These are phyloP conservation scores for Sericinus montela DNA, from an alignment of 2,888 invertebrate species.

Conservation along the genomic window DNA sequence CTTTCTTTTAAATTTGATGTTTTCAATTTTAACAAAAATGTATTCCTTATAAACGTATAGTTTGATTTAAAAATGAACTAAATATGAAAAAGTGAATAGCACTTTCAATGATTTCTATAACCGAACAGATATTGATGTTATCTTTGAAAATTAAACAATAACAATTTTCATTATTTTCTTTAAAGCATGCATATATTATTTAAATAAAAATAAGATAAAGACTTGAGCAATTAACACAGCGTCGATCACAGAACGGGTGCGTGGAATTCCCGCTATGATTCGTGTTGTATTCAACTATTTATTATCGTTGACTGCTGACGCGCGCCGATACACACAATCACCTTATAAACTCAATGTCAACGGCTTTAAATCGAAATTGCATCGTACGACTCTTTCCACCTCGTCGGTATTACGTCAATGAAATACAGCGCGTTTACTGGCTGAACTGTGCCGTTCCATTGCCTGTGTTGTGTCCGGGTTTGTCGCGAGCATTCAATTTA, in stretches of 20 bases:
- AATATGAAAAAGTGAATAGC: no score
- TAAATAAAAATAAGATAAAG: slow-evolving; percentile 44
- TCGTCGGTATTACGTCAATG: slow-evolving; percentile 74
- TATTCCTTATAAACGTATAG: no score
- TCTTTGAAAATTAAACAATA: background rate
- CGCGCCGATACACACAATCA: slow-evolving; percentile 39
- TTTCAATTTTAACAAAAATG: no score
- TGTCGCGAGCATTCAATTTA: slow-evolving; percentile 44
- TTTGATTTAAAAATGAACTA: no score
- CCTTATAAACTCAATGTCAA: slow-evolving; percentile 40
- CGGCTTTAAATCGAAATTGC: slow-evolving; percentile 56
- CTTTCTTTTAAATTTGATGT: no score
- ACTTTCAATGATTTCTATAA: no score
- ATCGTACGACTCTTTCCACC: slow-evolving; percentile 49
- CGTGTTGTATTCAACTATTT: slow-evolving; percentile 73
- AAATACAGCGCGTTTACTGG: slow-evolving; percentile 72
- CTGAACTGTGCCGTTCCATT: slow-evolving; percentile 60
- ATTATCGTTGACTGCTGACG: slow-evolving; percentile 70
- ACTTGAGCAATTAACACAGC: slow-evolving; percentile 63
- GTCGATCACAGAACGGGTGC: slow-evolving; percentile 71
- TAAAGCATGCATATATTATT: slow-evolving; percentile 26
- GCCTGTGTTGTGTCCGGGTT: slow-evolving; percentile 70
- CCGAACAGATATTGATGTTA: no score
- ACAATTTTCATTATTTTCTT: slow-evolving; percentile 16
- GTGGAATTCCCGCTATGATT: slow-evolving; percentile 76